Base-by-base conservation (phyloP, 1,140 invertebrate genomes). In the Cardiocondyla obscurior region DNA sequence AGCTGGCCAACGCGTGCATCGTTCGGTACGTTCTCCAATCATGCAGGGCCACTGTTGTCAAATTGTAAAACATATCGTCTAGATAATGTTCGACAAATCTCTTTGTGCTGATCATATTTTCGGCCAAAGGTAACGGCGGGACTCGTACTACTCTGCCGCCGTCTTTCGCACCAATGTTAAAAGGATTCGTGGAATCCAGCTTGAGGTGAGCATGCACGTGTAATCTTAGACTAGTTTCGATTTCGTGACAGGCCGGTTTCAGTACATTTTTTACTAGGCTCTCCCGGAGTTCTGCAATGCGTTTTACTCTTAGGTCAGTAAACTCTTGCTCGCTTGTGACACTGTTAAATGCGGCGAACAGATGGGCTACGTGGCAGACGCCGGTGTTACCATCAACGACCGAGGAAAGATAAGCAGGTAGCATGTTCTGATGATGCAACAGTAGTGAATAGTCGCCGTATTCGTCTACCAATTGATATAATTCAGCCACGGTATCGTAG, bases 21-120 rank as follows among this genome's bases (percentile, higher is more conserved):
- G 98, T 98, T 44, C 97, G 97, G 92, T 99, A 99, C 0, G 98
- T 99, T 93, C 98, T 97, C 98, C 99, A 99, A 94, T 99, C 98
- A 89, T 99, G 98, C 19, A 99, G 94, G 19, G 99, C 98, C 39
- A 99, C 98, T 1, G 99, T 99, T 0, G 99, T 99, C 88, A 99
- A 95, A 94, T 99, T 99, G 94, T 99, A 99, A 94, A 99, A 99
- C 84, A 97, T 99, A 86, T 96, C 96, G 85, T 98, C 98, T 53
- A 99, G 95, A 93, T 99, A 99, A 91, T 98, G 96, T 93, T 99
- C 99, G 3, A 99, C 96, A 55, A 91, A 93, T 53, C 92, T 86
- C 53, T 93, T 94, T 0, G 89, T 60, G 33, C 86, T 91, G 16
- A 94, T 85, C 64, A 94, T 74, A n/a, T 77, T 89, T 5, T 81